Evolutionary conservation across 2,797 vertebrate species (phyloP).

Genomic region (Vultur gryphus): DNA sequence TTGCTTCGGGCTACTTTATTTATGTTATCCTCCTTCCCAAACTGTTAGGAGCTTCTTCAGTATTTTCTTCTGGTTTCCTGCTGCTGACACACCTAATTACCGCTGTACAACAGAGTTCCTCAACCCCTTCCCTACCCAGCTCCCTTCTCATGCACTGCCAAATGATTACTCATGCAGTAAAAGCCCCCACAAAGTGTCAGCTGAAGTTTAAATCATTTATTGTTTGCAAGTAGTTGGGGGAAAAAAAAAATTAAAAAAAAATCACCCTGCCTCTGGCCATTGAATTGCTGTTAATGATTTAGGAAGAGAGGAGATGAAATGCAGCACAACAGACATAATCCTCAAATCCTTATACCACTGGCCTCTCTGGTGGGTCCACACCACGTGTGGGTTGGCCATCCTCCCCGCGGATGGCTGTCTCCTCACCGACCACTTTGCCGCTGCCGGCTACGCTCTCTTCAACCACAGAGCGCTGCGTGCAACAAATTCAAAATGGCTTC

Average conservation of each 20-base stretch:
- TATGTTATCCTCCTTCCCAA: neutral
- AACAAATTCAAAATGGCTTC: neutral
- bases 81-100: neutral
- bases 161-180: neutral
- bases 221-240: neutral
- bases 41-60: neutral
- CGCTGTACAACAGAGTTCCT: neutral
- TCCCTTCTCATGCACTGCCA: neutral
- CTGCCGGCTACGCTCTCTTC: fast-evolving
- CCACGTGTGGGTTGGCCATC: neutral
- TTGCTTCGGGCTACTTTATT: neutral
- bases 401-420: neutral
- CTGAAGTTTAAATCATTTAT: neutral
- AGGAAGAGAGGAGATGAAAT: neutral
- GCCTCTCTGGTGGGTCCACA: neutral
- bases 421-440: neutral
- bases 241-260: too few relatives aligned
- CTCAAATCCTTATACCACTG: neutral
- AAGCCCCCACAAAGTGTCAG: neutral
- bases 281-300: neutral
- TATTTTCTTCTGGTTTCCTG: neutral
- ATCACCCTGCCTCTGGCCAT: neutral
- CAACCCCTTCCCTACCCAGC: neutral
- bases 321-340: neutral
- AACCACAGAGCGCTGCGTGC: neutral